Evolutionary conservation across 2,113 vertebrate genomes (phyloP).

Genomic region (Podilymbus podiceps): DNA sequence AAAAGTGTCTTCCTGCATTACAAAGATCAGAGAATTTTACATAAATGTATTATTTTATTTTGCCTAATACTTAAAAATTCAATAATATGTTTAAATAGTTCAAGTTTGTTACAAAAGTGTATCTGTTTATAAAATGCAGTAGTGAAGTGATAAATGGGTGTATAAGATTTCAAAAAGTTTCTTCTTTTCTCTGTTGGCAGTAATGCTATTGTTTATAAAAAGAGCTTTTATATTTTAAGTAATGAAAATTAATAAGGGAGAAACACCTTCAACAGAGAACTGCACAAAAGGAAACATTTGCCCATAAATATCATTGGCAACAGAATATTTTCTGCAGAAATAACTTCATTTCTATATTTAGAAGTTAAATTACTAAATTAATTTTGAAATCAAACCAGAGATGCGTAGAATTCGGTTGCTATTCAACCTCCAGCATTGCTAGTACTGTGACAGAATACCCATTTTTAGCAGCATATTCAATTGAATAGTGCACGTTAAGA

Average conservation of each 20-base stretch:
- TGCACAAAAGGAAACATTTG: not conserved
- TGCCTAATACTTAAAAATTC: not conserved
- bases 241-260: not conserved
- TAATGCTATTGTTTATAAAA: not conserved
- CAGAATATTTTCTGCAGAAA: not conserved
- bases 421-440: not conserved
- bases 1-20: slow-evolving; percentile 12
- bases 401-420: not conserved
- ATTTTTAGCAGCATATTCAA: not conserved
- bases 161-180: not conserved
- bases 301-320: not conserved
- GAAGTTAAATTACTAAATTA: not conserved
- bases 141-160: not conserved
- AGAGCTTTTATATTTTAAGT: not conserved
- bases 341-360: not conserved
- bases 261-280: not conserved
- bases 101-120: not conserved
- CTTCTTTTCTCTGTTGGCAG: not conserved
- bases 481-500: not conserved
- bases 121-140: not conserved
- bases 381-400: not conserved
- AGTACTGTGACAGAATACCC: not conserved
- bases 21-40: not conserved
- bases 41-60: not conserved
- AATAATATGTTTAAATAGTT: not conserved